Evolutionary conservation across 2,797 vertebrate species (phyloP), one percentile per base, ranked within the genome.

Genomic region (Borostomias antarcticus): DNA sequence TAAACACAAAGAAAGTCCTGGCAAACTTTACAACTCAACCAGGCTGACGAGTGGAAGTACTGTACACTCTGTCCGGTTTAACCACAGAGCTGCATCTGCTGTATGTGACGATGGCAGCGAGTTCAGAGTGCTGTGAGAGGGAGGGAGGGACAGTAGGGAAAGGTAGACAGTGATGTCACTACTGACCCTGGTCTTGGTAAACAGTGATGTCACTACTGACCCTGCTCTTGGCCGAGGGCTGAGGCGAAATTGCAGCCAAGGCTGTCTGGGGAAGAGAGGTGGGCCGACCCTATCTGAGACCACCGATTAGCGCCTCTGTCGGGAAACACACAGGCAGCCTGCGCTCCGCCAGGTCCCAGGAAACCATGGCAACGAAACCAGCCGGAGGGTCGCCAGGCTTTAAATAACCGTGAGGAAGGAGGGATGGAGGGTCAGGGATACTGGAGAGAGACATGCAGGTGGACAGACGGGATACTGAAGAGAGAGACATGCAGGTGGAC

Each of bases 311-410:
- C 26, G 43, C 17, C 29, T 29, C 32, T 43, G 25, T 17, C 29
- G 15, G 54, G 23, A 72, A 67, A 63, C 26, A 52, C 29, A 74
- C 62, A 62, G 52, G 66, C 25, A 69, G 54, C 40, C 54, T 66
- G 48, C 60, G 63, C 51, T 72, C 28, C 21, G 47, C 19, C 53
- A 67, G 35, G 62, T 67, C 64, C 60, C 45, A 35, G 54, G 63
- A 15, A 56, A 59, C 64, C 77, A 80, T 51, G 70, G 70, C 69
- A 84, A 81, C 69, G 5, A 26, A 32, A 21, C 26, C 17, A 32
- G 9, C 43, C 26, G 19, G 8, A 32, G 15, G 40, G 57, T 47
- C 69, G 69, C 51, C 1, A 19, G 4, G 21, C n/a, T 19, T 51
- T 6, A 19, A 23, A 23, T 23, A 51, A 51, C 48, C n/a, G 23